Base-by-base conservation (phyloP, 2,797 vertebrate genomes). In the Fratercula arctica region DNA sequence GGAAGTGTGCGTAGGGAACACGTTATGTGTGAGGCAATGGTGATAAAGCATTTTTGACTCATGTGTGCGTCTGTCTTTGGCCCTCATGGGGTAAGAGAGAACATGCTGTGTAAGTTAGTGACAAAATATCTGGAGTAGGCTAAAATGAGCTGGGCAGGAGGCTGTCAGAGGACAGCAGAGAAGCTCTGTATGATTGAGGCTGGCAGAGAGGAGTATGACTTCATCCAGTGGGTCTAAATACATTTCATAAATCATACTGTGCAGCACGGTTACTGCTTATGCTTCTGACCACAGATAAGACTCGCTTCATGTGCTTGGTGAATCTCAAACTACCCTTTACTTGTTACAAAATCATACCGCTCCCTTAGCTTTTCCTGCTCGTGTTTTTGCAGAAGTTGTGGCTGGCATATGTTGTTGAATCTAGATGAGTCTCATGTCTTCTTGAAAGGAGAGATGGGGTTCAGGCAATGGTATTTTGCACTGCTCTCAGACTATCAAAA, bases 1-100 rank as follows among this genome's bases (percentile, higher is more conserved):
- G 24, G 53, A 61, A 8, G 45, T 1, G 19, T 63, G 17, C 0
- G 0, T 6, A 54, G 28, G 41, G 66, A 81, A 25, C 24, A 2
- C 0, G 0, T 9, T 23, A 1, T 68, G 33, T n/a, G 11, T 48
- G 68, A 77, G 53, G 63, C 86, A 67, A 25, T 21, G 43, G 11
- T 35, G 51, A 26, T 15, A 39, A 68, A 75, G 53, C 0, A 0
- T 60, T 91, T 91, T 72, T 54, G 77, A n/a, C 24, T 68, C 23
- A 17, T 5, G 3, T 41, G 8, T 39, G 16, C 43, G 10, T 35
- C 29, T 45, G 54, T 78, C 45, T 50, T 46, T 12, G 14, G 73
- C 37, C 28, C 20, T 79, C 51, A n/a, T 25, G 82, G 54, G 26
- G 29, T 51, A 53, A 56, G 53, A 78, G n/a, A 43, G 39, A 57